Percentiles rank a stretch among this genome's conserved stretches.
Evolutionary conservation across 2,797 vertebrate genomes (phyloP).

Genomic region (Melanotaenia trifasciata): DNA sequence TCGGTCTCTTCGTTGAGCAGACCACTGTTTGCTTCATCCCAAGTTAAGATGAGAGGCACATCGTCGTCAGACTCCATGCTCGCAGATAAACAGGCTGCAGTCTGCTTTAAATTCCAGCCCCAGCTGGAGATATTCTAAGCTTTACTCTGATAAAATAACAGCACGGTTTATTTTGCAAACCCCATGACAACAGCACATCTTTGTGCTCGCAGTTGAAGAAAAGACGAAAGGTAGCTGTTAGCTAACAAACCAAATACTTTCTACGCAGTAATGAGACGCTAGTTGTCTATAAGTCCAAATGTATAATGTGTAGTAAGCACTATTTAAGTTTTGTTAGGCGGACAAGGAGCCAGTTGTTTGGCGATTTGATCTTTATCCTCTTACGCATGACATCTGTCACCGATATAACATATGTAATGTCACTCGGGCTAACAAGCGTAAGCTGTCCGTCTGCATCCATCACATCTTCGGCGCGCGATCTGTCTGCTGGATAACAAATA

Average conservation of each 20-base stretch:
- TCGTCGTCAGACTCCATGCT: slow-evolving; percentile 90
- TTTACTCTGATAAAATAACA: slow-evolving; percentile 17
- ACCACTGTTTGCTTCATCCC: slow-evolving; percentile 87
- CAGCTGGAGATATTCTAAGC: background rate
- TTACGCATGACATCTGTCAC: slow-evolving; percentile 48
- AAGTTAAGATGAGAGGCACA: slow-evolving; percentile 93
- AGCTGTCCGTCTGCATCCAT: slow-evolving; percentile 38
- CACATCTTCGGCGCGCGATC: slow-evolving; percentile 11
- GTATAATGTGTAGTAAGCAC: background rate
- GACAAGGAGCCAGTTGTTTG: background rate
- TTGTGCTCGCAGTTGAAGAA: slow-evolving; percentile 5
- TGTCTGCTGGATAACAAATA: background rate
- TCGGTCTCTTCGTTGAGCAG: slow-evolving; percentile 80
- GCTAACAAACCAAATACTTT: slow-evolving; percentile 20
- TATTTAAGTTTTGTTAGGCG: background rate
- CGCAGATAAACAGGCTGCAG: slow-evolving; percentile 21
- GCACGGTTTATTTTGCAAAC: slow-evolving; percentile 1
- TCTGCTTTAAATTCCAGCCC: background rate
- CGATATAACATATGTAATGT: slow-evolving; percentile 40
- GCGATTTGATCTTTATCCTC: slow-evolving; percentile 30
- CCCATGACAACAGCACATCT: slow-evolving; percentile 34
- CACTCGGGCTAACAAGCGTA: slow-evolving; percentile 38
- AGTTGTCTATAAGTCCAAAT: background rate
- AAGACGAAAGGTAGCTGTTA: slow-evolving; percentile 10
- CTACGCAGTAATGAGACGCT: background rate